Evolutionary conservation across 2,797 vertebrate species (phyloP), one percentile per base, ranked within the genome.

Genomic region (Hemitrygon akajei): DNA sequence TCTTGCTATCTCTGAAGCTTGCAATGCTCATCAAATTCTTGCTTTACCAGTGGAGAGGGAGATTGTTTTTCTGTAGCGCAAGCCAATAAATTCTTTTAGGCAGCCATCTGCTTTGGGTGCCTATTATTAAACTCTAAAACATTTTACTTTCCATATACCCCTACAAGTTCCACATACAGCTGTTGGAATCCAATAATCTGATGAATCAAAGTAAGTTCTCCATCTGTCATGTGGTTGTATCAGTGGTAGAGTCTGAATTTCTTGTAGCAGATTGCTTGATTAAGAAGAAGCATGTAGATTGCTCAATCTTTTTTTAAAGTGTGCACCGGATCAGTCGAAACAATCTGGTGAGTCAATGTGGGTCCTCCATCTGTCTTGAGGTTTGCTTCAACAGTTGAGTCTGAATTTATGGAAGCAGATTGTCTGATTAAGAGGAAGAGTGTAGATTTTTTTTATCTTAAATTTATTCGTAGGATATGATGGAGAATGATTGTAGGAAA

Each of bases 11-110:
- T 66, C 86, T 89, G 34, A 22, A 89, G 16, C 7, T 89, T 20
- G n/a, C n/a, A 69, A 16, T 37, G 60, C n/a, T 89, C 86, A 89
- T 89, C n/a, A 89, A 89, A 37, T 69, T 37, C 18, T 89, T 89
- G n/a, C 63, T n/a, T 37, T 66, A 20, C n/a, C n/a, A 69, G n/a
- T 66, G 34, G 63, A 0, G 16, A 89, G 86, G 60, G 60, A 34
- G 63, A 25, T 73, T 27, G 71, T 37, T 89, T 63, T 22, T 16
- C 63, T 66, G 18, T 7, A 89, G 58, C 30, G 20, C 60, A 5
- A 66, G 30, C n/a, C 60, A 16, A 2, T 63, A n/a, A 89, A 37
- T 89, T 89, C 60, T 66, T 89, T 37, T 10, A 14, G 25, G 86
- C 14, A 66, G 60, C n/a, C 86, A 20, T 89, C 86, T 66, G 58